Evolutionary conservation across 2,888 invertebrate genomes (phyloP).

Genomic region (Acanthoscelides obtectus): DNA sequence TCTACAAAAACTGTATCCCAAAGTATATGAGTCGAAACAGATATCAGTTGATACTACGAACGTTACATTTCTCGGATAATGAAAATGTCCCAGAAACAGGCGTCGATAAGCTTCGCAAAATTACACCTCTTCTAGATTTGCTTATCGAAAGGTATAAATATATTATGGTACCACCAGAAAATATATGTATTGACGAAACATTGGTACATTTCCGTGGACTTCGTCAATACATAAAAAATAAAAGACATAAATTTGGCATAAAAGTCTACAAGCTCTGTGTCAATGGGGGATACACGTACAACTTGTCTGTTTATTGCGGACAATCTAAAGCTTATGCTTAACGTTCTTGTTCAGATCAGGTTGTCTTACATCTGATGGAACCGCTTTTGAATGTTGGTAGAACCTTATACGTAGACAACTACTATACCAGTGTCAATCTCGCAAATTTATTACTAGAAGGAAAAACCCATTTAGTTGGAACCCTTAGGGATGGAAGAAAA

Average conservation of each 20-base stretch:
- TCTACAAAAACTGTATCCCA: conserved; percentile 5
- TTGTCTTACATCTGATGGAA: conserved; percentile 2
- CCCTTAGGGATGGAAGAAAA: conserved; percentile 4
- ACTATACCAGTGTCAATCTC: too few relatives aligned
- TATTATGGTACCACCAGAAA: background rate
- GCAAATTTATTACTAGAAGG: too few relatives aligned
- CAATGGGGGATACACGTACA: conserved; percentile 5
- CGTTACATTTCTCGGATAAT: conserved; percentile 6
- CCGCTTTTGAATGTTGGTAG: too few relatives aligned
- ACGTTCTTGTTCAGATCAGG: conserved; percentile 3
- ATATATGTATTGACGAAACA: too few relatives aligned
- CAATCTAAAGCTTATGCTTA: conserved; percentile 4
- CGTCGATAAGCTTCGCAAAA: conserved; percentile 8
- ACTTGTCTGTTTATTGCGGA: conserved; percentile 6
- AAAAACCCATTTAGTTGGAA: conserved; percentile 6
- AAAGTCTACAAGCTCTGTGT: conserved; percentile 5
- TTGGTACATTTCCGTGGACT: too few relatives aligned
- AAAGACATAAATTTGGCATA: conserved; percentile 2
- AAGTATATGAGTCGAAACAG: conserved; percentile 9
- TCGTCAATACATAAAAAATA: too few relatives aligned
- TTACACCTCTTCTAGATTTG: conserved; percentile 3
- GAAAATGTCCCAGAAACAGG: conserved; percentile 2
- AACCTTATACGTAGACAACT: too few relatives aligned
- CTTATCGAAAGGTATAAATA: conserved; percentile 4
- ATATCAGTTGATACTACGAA: conserved; percentile 6